Conservation (phyloP, 2,797 vertebrate genomes). For the Pteronotus mesoamericanus region DNA sequence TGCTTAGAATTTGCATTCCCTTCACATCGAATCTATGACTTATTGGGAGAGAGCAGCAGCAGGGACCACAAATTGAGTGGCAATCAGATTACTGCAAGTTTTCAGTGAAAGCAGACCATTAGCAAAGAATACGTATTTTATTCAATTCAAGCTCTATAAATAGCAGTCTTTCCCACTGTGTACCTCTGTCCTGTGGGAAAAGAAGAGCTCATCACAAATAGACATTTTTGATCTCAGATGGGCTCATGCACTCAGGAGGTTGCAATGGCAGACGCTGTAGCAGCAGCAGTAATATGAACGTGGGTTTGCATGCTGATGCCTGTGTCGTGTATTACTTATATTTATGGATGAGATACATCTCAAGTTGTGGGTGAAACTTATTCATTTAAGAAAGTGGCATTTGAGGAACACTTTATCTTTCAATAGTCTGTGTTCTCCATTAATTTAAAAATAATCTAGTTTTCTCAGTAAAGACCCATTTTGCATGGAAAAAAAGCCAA, state of each 20-base stretch:
- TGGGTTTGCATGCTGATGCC: not conserved
- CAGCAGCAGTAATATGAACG: not conserved
- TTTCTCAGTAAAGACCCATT: not conserved
- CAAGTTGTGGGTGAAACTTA: not conserved
- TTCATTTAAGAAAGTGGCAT: not conserved
- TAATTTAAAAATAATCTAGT: conserved; percentile 23
- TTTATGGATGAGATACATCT: not conserved
- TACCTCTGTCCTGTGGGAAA: not conserved
- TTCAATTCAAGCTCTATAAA: not conserved
- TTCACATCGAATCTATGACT: conserved; percentile 20
- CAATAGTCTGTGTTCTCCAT: conserved; percentile 4
- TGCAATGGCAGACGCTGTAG: not conserved
- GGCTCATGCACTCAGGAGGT: not conserved
- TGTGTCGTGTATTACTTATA: not conserved
- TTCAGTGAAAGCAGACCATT: conserved; percentile 24
- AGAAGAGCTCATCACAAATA: not conserved
- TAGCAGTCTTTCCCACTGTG: not conserved
- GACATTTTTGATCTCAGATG: not conserved
- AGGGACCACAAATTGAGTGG: not conserved
- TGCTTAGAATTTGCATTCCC: conserved; percentile 10
- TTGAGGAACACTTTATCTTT: not conserved
- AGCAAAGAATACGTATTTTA: not conserved
- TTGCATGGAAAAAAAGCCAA: not conserved
- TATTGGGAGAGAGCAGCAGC: not conserved
- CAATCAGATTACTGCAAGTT: not conserved